phyloP scores from a whole-genome alignment of 2,888 invertebrate species.

The Drepanosiphum platanoidis region DNA sequence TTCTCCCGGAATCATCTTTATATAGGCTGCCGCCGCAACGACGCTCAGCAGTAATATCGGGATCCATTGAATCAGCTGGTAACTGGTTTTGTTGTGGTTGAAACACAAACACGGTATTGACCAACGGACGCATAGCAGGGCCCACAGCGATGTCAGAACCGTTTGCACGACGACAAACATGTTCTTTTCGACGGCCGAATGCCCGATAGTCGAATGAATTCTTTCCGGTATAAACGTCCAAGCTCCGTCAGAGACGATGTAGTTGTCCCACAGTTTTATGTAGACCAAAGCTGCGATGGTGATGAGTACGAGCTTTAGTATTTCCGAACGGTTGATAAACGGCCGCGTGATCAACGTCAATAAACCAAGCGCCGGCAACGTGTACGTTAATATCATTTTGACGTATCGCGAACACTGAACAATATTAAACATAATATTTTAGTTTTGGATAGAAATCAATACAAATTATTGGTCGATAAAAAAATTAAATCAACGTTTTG shows the following conservation, averaged over 20 bases:
- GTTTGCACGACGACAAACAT: background rate
- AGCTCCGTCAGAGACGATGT: background rate
- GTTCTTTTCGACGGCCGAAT: background rate
- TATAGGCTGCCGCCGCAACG: background rate
- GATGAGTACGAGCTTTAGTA: background rate
- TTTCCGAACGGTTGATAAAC: background rate
- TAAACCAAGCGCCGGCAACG: background rate
- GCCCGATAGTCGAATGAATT: background rate
- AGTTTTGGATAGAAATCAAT: too few species aligned
- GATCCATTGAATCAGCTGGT: background rate
- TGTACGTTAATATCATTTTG: background rate
- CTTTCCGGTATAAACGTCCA: background rate
- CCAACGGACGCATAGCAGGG: background rate
- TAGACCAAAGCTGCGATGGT: background rate
- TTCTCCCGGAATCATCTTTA: background rate
- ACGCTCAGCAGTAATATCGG: conserved; percentile 1
- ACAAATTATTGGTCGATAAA: too few species aligned
- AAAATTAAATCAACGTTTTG: too few species aligned
- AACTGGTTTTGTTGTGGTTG: background rate
- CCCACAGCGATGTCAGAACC: background rate
- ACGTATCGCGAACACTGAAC: background rate
- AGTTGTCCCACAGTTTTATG: background rate
- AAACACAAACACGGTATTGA: background rate
- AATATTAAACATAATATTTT: background rate
- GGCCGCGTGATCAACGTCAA: background rate